Percentiles rank a stretch among this genome's conserved stretches.
Conservation (phyloP, 1,140 invertebrate species). For the Dufourea novaeangliae region DNA sequence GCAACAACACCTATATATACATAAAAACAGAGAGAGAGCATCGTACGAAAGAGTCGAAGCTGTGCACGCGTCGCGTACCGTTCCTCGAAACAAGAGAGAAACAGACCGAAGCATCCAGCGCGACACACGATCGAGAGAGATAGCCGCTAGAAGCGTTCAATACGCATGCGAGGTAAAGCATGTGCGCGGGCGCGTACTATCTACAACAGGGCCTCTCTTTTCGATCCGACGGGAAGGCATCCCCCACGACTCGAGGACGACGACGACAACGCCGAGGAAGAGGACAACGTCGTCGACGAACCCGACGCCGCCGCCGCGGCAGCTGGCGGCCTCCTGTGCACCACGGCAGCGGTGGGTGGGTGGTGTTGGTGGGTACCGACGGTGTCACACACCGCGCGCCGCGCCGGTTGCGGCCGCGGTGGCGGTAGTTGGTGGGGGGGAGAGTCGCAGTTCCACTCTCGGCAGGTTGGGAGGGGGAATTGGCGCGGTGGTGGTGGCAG, state of each 20-base stretch:
- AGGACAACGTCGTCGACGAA: conserved; percentile 28
- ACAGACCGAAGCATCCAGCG: background rate
- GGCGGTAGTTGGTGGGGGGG: too few relatives aligned
- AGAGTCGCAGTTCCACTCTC: too few relatives aligned
- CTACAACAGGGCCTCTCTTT: conserved; percentile 72
- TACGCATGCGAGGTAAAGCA: conserved; percentile 79
- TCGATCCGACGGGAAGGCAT: conserved; percentile 77
- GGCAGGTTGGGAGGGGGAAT: too few relatives aligned
- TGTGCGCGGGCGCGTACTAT: conserved; percentile 74
- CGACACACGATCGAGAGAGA: background rate
- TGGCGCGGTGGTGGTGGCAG: conserved; percentile 26
- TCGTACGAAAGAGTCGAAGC: too few relatives aligned
- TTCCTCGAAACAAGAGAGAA: too few relatives aligned
- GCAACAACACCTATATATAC: too few relatives aligned
- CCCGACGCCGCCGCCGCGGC: conserved; percentile 21
- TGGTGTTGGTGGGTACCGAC: conserved; percentile 5
- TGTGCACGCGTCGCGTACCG: too few relatives aligned
- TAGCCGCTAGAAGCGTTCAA: conserved; percentile 62
- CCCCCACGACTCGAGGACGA: conserved; percentile 69
- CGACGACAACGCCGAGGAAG: conserved; percentile 54
- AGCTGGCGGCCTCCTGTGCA: conserved; percentile 3
- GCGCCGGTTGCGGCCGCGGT: conserved; percentile 4
- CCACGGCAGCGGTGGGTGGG: conserved; percentile 36
- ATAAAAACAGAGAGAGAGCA: too few relatives aligned
- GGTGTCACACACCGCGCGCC: conserved; percentile 12